Evolutionary conservation across 92 coral and sea anemone species (phyloP), one percentile per base, ranked within the genome.

Genomic region (Blastomussa wellsi): DNA sequence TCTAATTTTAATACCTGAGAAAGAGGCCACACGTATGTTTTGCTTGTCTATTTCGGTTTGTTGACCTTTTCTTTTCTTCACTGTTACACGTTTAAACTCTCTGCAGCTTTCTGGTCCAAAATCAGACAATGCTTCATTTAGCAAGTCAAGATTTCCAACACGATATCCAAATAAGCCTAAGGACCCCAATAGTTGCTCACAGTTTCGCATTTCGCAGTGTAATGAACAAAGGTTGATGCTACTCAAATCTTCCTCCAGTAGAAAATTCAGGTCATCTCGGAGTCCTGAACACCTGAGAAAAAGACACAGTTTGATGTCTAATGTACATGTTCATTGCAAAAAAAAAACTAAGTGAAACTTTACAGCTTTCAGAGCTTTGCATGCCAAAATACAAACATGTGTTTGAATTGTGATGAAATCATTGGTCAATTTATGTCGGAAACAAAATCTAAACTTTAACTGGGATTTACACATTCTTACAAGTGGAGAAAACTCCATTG

Each of bases 91-190:
- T 39, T 85, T 53, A 51, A 70, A 86, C 38, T 65, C 88, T 72
- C 85, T 77, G 16, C 79, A 60, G 36, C 31, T 86, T 71, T 90
- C 90, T 29, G 89, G 92, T 10, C 89, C 92, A 85, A 80, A 68
- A 39, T 80, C 71, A 28, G 89, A 72, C 42, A 89, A 51, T 4
- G 87, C 83, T 24, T 80, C 68, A 81, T 89, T 86, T 8, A 86
- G 47, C 59, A 37, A 13, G 66, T 89, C 87, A 11, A 86, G 87
- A 52, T 55, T 76, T 20, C 88, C 93, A 48, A 90, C 42, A 17
- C 85, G 78, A 52, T 88, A 83, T 5, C 88, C 52, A 88, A 88
- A 88, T 52, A 88, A 82, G 13, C 91, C 87, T 22, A 82, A 35
- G 90, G 82, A n/a, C 14, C 87, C 90, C 75, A 87, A 44, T 22